phyloP scores from a whole-genome alignment of 2,888 invertebrate species.

The Euproctis similis region DNA sequence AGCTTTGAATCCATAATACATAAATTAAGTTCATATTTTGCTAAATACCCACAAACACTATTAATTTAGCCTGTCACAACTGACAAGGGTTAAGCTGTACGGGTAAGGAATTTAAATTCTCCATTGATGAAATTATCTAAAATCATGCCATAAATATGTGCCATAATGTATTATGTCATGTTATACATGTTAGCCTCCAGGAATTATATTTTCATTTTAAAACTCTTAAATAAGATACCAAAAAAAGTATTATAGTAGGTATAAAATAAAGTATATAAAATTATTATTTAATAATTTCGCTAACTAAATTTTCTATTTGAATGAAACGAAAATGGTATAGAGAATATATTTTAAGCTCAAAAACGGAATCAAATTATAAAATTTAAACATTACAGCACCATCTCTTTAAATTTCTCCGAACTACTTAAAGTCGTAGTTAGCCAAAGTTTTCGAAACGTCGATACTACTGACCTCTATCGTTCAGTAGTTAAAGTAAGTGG shows the following conservation, averaged over 20 bases:
- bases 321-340: constrained; percentile 9
- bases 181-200: too few species aligned
- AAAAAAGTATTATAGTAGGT: too few species aligned
- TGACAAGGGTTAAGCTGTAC: constrained; percentile 56
- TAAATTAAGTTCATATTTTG: constrained; percentile 38
- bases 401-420: constrained; percentile 44
- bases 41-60: constrained; percentile 56
- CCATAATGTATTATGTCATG: too few species aligned
- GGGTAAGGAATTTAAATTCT: constrained; percentile 48
- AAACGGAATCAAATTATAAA: too few species aligned
- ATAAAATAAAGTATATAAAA: too few species aligned
- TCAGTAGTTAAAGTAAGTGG: constrained; percentile 44
- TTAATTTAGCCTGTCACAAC: constrained; percentile 56
- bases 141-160: too few species aligned
- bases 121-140: constrained; percentile 23
- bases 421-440: constrained; percentile 42
- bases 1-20: constrained; percentile 25
- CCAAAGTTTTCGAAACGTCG: constrained; percentile 38
- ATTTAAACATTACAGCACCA: constrained; percentile 49
- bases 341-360: background rate
- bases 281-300: too few species aligned
- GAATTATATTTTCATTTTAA: too few species aligned
- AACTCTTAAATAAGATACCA: too few species aligned
- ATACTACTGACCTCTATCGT: constrained; percentile 55
- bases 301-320: too few species aligned